Evolutionary conservation across 2,888 invertebrate species (phyloP).

Genomic region (Diloba caeruleocephala): DNA sequence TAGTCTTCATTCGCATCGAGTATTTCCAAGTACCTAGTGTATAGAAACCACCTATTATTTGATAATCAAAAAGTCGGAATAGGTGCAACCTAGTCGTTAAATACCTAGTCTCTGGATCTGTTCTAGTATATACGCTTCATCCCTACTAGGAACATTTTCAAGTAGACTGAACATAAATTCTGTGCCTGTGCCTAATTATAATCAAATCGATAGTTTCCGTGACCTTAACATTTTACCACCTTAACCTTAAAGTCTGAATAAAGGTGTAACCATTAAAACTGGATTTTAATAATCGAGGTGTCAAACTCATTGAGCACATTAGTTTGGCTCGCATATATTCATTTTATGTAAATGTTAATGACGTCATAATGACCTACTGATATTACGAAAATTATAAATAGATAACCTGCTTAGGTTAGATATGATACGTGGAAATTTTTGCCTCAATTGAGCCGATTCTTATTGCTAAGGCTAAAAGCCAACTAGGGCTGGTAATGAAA

Average conservation of each 20-base stretch:
- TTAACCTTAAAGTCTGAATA: constrained; percentile 1
- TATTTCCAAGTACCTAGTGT: too few relatives aligned
- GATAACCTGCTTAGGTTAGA: neutral
- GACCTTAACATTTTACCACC: constrained; percentile 12
- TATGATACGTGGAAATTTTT: too few relatives aligned
- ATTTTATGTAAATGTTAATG: constrained; percentile 13
- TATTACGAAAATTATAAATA: constrained; percentile 27
- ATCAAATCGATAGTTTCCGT: constrained; percentile 8
- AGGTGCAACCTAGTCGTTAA: too few relatives aligned
- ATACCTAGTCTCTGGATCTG: too few relatives aligned
- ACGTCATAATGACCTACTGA: constrained; percentile 30
- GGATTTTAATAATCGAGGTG: constrained; percentile 15
- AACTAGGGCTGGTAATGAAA: too few relatives aligned
- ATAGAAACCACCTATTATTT: too few relatives aligned
- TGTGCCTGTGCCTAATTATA: neutral
- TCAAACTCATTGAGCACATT: constrained; percentile 39
- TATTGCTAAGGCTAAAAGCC: too few relatives aligned
- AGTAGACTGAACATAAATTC: too few relatives aligned
- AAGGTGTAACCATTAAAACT: constrained; percentile 2
- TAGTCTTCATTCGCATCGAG: too few relatives aligned
- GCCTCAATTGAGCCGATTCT: too few relatives aligned
- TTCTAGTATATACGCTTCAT: too few relatives aligned
- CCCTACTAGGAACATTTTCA: neutral
- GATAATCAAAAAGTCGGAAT: too few relatives aligned
- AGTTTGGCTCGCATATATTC: constrained; percentile 12